phyloP scores from a whole-genome alignment of 1,140 invertebrate species.

The Trachymyrmex cornetzi region DNA sequence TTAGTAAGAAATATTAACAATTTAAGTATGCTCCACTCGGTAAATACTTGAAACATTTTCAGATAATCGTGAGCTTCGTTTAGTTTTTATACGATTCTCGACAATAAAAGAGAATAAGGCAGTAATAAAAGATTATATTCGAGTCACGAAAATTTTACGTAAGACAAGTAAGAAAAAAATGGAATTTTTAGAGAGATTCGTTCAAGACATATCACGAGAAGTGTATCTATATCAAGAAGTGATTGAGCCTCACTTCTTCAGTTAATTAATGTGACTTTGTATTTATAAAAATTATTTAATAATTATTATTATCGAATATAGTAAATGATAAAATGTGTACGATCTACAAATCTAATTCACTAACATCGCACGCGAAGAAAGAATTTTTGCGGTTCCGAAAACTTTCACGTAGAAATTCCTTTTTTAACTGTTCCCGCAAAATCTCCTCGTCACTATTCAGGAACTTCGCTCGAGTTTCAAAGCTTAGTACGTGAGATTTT shows the following conservation, averaged over 20 bases:
- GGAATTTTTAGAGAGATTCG: constrained; percentile 23
- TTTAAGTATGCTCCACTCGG: neutral
- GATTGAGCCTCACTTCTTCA: neutral
- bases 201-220: neutral
- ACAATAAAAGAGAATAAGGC: neutral
- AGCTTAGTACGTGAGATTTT: constrained; percentile 60
- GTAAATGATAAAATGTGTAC: neutral
- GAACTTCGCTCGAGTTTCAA: constrained; percentile 72
- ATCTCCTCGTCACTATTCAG: constrained; percentile 69
- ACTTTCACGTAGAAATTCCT: constrained; percentile 65
- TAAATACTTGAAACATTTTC: neutral
- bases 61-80: neutral
- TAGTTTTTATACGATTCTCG: constrained; percentile 18
- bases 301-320: neutral
- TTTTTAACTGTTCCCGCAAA: constrained; percentile 47
- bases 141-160: constrained; percentile 38
- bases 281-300: neutral
- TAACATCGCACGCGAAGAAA: neutral
- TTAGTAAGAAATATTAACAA: constrained; percentile 17
- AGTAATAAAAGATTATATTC: constrained; percentile 37
- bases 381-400: constrained; percentile 37
- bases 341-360: neutral
- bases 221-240: neutral
- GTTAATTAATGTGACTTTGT: neutral
- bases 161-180: constrained; percentile 11